Conservation (phyloP, 2,888 invertebrate species). For the Ceriagrion tenellum region DNA sequence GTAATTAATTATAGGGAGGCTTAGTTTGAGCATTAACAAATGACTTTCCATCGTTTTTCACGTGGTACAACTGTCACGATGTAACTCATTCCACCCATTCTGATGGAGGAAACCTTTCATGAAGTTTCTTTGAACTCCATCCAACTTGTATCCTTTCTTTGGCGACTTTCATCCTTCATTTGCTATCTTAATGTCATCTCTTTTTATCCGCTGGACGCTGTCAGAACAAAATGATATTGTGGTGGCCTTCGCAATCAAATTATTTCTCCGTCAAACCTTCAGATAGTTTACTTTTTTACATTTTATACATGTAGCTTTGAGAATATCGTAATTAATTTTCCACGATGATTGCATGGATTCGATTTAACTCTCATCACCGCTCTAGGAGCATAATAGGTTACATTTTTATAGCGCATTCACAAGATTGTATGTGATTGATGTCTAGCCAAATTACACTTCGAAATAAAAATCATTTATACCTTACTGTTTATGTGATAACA, state of each 20-base stretch:
- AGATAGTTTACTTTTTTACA: not conserved
- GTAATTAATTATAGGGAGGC: not conserved
- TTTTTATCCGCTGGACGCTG: conserved; percentile 29
- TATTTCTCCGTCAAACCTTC: not conserved
- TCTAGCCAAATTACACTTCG: too few relatives aligned
- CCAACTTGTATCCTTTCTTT: not conserved
- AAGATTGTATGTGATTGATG: too few relatives aligned
- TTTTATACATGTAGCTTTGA: not conserved
- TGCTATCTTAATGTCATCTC: conserved; percentile 22
- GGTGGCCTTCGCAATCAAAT: conserved; percentile 6
- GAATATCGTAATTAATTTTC: not conserved
- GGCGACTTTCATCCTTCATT: conserved; percentile 47
- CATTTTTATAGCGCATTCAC: not conserved
- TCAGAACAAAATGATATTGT: conserved; percentile 17
- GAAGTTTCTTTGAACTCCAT: not conserved
- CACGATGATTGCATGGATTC: not conserved
- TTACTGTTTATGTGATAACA: too few relatives aligned
- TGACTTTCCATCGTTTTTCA: not conserved
- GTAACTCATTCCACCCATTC: not conserved
- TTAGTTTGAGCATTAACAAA: not conserved
- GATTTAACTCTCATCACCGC: not conserved
- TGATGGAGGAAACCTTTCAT: not conserved
- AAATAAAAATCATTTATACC: too few relatives aligned
- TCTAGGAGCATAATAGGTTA: not conserved
- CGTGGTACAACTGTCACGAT: not conserved